Base-by-base conservation (phyloP, 2,797 vertebrate species). In the Brotula barbata region DNA sequence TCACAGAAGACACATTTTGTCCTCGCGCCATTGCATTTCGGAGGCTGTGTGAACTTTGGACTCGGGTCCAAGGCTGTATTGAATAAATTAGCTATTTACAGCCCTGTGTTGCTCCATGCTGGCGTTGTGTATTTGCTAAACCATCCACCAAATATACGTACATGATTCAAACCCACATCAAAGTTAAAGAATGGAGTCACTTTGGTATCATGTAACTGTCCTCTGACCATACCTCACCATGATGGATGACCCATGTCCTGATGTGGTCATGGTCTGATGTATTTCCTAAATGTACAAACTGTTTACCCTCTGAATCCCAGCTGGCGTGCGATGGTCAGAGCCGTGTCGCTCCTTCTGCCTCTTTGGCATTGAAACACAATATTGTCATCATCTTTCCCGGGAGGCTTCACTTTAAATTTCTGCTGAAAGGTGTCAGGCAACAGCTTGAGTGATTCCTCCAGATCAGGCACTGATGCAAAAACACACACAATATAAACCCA, bases 401-500 rank as follows among this genome's bases (percentile, higher is more conserved):
- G 90, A 49, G 80, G 47, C 14, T 61, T 75, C 13, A 83, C 87
- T 12, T 81, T 21, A 62, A 88, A 92, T 13, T n/a, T 75, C 69
- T 58, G 64, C 73, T 87, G 21, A 63, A 92, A 92, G 17, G 7
- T 16, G 19, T 81, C 64, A 34, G 86, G 66, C 3, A 82, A 16
- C 40, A 93, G 71, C 55, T 88, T 84, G 41, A 93, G 75, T 5
- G 87, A 85, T 49, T 86, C 83, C 58, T 91, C 87, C 58, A 92
- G 75, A 33, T 21, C 59, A 25, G 12, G 68, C 83, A 93, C 89
- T 92, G 33, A 44, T 13, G 15, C 20, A 75, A 3, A 28, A 28
- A 69, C 10, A 54, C 2, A 64, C 8, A 40, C 20, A 31, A 56
- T 1, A 41, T 34, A 16, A 11, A 46, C 25, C 25, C 25, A 7